A percentile compares a stretch with the other conserved stretches of the same genome.
Evolutionary conservation across 2,113 vertebrate genomes (phyloP).

Genomic region (Centrocercus urophasianus): DNA sequence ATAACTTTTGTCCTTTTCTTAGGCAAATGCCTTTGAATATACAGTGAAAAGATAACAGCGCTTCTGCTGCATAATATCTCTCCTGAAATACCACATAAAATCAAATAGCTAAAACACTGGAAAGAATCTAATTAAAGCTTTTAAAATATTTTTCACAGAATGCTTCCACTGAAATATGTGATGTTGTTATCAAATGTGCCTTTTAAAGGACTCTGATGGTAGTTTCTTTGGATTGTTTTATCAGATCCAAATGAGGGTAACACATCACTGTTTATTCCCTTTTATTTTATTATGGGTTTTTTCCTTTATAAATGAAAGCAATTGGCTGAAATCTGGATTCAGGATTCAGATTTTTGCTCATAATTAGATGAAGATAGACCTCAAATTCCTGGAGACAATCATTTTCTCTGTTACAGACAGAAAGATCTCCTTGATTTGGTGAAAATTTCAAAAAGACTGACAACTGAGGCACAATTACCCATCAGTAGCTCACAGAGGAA

Average conservation of each 20-base stretch:
- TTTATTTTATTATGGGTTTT: neutral
- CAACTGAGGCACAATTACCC: neutral
- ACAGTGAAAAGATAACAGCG: neutral
- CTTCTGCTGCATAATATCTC: neutral
- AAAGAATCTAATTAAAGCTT: neutral
- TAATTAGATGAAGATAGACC: neutral
- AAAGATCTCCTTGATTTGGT: neutral
- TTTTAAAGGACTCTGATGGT: neutral
- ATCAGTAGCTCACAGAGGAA: neutral
- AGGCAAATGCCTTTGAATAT: neutral
- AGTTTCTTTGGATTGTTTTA: neutral
- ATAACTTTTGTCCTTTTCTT: neutral
- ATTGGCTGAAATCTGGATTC: neutral
- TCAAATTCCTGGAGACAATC: neutral
- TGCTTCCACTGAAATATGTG: neutral
- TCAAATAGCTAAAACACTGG: neutral
- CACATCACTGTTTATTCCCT: fast-evolving
- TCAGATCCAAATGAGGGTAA: neutral
- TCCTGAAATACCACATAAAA: neutral
- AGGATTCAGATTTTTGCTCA: neutral
- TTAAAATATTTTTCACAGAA: neutral
- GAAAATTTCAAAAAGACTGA: neutral
- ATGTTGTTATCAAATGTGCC: neutral
- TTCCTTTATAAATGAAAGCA: neutral
- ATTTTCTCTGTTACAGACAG: neutral